Base-by-base conservation (phyloP, 2,113 vertebrate genomes). In the Urocolius indicus region DNA sequence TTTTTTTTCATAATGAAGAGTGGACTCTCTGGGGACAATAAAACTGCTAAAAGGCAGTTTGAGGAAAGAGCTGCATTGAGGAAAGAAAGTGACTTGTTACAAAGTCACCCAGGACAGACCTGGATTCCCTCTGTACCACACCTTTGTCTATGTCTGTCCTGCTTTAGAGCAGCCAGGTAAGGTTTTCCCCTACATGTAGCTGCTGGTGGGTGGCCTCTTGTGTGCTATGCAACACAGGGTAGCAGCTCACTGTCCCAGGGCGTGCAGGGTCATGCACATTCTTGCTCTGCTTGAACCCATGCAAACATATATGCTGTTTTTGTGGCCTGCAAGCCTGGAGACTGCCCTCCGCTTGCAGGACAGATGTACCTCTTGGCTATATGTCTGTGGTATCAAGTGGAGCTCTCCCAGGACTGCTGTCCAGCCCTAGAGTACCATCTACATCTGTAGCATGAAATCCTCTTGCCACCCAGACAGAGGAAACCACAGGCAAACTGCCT, bases 201-300 rank as follows among this genome's bases (percentile, higher is more conserved):
- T 55, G 62, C 54, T 43, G 71, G 4, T 82, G 66, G 20, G 27
- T 0, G 5, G 63, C 49, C 13, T 85, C 26, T 62, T 1, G n/a
- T 67, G 29, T 26, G 23, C 43, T 89, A 63, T 87, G 69, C 45
- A 67, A 45, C 6, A 12, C 29, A 62, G 0, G 2, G 58, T 73
- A 59, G 73, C 65, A 32, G 32, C 48, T 63, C 17, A 21, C 1
- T 2, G 2, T 65, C 66, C 57, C 0, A 0, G 57, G 24, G 6
- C 69, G 2, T 5, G 43, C 57, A 75, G 32, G 18, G 18, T 78
- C 41, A 1, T 61, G 80, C 20, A 9, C 30, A 48, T 75, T 93
- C 65, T 77, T 72, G 29, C 43, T 84, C 59, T 93, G 46, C 54
- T 58, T 48, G 41, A 72, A 52, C 57, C 63, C 22, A 13, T n/a